Percentiles rank a stretch among this genome's conserved stretches.
These are phyloP conservation scores for Calidris pygmaea DNA, from an alignment of 2,113 vertebrate species.

Conservation along the genomic window DNA sequence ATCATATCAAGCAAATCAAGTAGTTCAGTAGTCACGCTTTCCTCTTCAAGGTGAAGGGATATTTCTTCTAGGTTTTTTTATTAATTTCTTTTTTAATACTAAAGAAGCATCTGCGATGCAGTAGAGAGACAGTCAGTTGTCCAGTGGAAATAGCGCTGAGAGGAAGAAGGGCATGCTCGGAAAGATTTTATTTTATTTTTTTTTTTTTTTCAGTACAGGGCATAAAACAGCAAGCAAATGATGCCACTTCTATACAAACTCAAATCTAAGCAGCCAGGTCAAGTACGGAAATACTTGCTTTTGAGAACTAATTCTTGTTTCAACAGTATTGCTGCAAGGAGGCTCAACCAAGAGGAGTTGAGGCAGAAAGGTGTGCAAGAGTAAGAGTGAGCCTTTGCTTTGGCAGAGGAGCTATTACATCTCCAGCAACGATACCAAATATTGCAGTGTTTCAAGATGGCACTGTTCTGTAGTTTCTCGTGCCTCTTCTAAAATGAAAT, in stretches of 20 bases:
- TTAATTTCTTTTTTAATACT: neutral
- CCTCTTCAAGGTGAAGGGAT: neutral
- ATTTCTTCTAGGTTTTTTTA: neutral
- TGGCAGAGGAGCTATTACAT: neutral
- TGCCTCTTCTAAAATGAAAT: neutral
- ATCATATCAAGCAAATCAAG: neutral
- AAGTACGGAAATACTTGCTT: neutral
- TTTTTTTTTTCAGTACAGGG: neutral
- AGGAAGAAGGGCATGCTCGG: neutral
- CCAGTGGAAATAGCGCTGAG: neutral
- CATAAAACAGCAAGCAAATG: no score
- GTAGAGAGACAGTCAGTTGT: neutral
- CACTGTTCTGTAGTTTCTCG: neutral
- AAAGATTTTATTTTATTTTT: neutral
- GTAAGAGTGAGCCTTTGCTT: neutral
- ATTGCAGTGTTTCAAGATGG: neutral
- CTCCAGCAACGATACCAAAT: neutral
- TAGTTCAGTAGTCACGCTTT: neutral
- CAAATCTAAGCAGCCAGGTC: neutral
- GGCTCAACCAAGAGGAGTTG: neutral
- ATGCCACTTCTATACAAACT: no score
- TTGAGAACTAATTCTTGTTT: neutral
- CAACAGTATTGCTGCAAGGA: neutral
- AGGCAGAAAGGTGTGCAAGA: neutral
- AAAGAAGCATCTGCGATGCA: neutral